Conservation (phyloP, 2,888 invertebrate genomes). For the Campoplex nolae region DNA sequence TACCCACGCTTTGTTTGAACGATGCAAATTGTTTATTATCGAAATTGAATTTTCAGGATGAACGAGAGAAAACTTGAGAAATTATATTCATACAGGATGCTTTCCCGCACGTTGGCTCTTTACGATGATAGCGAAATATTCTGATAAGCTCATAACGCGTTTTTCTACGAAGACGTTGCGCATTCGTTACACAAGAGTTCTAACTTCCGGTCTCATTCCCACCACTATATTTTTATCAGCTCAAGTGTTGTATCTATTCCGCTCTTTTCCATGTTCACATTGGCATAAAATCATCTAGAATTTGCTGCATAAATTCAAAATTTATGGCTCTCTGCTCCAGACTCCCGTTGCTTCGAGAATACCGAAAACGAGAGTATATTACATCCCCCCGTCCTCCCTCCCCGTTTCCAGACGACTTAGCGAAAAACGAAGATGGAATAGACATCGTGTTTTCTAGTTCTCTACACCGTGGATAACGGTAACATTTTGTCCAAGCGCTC, state of each 20-base stretch:
- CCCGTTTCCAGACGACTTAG: slow-evolving; percentile 12
- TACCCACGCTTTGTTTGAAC: slow-evolving; percentile 56
- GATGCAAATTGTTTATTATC: slow-evolving; percentile 55
- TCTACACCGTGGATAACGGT: neutral
- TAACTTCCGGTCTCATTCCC: neutral
- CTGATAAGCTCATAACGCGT: neutral
- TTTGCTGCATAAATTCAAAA: slow-evolving; percentile 31
- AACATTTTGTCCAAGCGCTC: neutral
- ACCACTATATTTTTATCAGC: neutral
- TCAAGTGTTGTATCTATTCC: neutral
- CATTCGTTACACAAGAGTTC: neutral
- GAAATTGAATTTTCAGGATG: slow-evolving; percentile 49
- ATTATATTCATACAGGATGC: neutral
- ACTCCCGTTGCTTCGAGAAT: neutral
- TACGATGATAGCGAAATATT: neutral
- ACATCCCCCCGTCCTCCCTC: too few species aligned
- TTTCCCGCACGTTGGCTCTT: neutral
- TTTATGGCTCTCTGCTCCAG: neutral
- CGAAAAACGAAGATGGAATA: slow-evolving; percentile 23
- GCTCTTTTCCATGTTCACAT: slow-evolving; percentile 27
- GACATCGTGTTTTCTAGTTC: neutral
- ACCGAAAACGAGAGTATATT: slow-evolving; percentile 1
- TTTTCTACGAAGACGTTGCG: neutral
- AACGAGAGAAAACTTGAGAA: neutral
- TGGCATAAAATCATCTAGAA: slow-evolving; percentile 19